Evolutionary conservation across 2,797 vertebrate genomes (phyloP), one percentile per base, ranked within the genome.

Genomic region (Oreonectes daqikongensis): DNA sequence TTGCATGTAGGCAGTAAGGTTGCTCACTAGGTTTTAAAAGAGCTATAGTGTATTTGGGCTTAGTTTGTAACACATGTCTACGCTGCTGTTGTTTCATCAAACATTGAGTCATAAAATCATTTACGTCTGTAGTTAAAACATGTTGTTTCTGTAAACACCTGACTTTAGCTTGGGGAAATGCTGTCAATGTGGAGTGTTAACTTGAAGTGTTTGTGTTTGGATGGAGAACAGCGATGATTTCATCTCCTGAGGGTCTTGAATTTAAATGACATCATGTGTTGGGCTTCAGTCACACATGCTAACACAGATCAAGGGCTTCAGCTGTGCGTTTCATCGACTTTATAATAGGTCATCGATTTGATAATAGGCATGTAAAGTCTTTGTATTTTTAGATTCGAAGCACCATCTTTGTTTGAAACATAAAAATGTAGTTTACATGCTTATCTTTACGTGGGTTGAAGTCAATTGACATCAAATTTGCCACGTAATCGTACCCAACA

Each of bases 231-330:
- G 64, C 10, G 3, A 38, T 75, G 78, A 80, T 67, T 55, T 70
- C 66, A 80, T 69, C 32, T 63, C 78, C 57, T 7, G 44, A 26
- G 48, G 28, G 26, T 17, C 38, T 55, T 69, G 35, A 69, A 42
- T 44, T 59, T 53, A 44, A 53, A 55, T 69, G 42, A 75, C 11
- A 35, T 66, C 44, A 67, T 26, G 40, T 38, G 24, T 7, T 59
- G 76, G 81, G 80, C 77, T 81, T 66, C 84, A 80, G 42, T 72
- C 70, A 68, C 81, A 63, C 73, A 64, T 75, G 70, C 38, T 78
- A 80, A 84, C 68, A 79, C 81, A 75, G 71, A 67, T 79, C 80
- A 11, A 67, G 35, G n/a, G n/a, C n/a, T n/a, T n/a, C n/a, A n/a
- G n/a, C n/a, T n/a, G n/a, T n/a, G n/a, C n/a, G n/a, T n/a, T n/a